phyloP scores from a whole-genome alignment of 1,140 invertebrate species.

The Drosophila micromelanica region DNA sequence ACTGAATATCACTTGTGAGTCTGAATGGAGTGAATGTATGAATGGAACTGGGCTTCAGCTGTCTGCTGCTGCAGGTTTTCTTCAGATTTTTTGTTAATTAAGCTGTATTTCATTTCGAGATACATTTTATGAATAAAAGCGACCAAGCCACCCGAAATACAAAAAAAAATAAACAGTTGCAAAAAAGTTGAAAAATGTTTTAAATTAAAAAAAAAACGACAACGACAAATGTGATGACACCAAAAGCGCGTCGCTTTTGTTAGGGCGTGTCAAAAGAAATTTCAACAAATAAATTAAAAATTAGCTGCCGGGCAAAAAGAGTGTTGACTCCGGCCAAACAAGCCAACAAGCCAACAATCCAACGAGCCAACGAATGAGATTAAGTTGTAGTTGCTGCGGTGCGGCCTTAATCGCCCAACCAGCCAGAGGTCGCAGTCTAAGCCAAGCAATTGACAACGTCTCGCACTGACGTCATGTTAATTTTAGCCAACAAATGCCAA shows the following conservation, averaged over 20 bases:
- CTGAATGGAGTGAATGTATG: conserved; percentile 59
- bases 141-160: conserved; percentile 22
- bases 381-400: conserved; percentile 57
- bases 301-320: conserved; percentile 32
- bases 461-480: conserved; percentile 48
- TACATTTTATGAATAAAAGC: conserved; percentile 75
- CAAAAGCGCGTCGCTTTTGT: conserved; percentile 61
- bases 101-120: conserved; percentile 76
- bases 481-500: conserved; percentile 60
- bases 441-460: conserved; percentile 40
- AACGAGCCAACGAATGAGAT: conserved; percentile 45
- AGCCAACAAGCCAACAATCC: no score
- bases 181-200: conserved; percentile 44
- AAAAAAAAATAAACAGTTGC: conserved; percentile 13
- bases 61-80: conserved; percentile 64
- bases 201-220: conserved; percentile 6
- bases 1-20: conserved; percentile 31
- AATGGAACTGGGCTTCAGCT: conserved; percentile 70
- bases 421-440: conserved; percentile 44
- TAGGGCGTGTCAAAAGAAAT: conserved; percentile 78
- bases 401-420: conserved; percentile 43
- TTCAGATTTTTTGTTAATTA: conserved; percentile 78
- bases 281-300: conserved; percentile 67
- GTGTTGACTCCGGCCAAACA: not conserved
- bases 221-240: conserved; percentile 69